Base-by-base conservation (phyloP, 2,888 invertebrate genomes). In the Lobophora halterata region DNA sequence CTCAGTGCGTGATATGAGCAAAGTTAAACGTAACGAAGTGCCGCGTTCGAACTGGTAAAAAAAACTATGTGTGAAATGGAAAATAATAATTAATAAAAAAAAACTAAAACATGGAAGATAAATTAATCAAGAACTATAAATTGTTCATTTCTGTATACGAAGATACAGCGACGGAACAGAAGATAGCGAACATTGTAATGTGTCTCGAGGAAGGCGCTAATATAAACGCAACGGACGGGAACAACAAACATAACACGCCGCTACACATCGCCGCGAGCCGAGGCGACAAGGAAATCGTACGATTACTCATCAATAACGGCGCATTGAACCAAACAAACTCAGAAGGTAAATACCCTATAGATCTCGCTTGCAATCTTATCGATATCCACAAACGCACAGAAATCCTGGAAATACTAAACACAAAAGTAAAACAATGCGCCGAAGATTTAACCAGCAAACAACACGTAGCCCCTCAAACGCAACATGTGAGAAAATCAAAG, bases 211-310 rank as follows among this genome's bases (percentile, higher is more conserved):
- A 42, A 5, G 59, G 58, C 1, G 60, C 61, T 12, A 43, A 64
- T 12, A 40, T 64, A 4, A 61, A 64, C 41, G 46, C 56, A 1
- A 32, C 16, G 2, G 62, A 62, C 28, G 52, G 49, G 1, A 54
- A 61, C 36, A 30, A 58, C 13, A 45, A 39, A 18, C 26, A 40
- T 16, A 58, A 59, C 35, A 54, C 59, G 12, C 49, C 53, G 1
- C 40, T 62, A 8, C 63, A 63, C 40, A 28, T 61, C 6, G 59
- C 59, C 1, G 55, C 54, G 12, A 29, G 34, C 3, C 54, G 41
- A 23, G 38, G 35, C 10, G 54, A 57, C 29, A 25, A 12, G n/a
- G 46, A 48, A 21, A 32, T 59, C 5, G 48, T 57, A 2, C 34
- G 27, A 2, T 28, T 55, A 8, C 46, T 63, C 1, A 40, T 59